phyloP scores from a whole-genome alignment of 2,888 invertebrate species.

The Athripsodes cinereus region DNA sequence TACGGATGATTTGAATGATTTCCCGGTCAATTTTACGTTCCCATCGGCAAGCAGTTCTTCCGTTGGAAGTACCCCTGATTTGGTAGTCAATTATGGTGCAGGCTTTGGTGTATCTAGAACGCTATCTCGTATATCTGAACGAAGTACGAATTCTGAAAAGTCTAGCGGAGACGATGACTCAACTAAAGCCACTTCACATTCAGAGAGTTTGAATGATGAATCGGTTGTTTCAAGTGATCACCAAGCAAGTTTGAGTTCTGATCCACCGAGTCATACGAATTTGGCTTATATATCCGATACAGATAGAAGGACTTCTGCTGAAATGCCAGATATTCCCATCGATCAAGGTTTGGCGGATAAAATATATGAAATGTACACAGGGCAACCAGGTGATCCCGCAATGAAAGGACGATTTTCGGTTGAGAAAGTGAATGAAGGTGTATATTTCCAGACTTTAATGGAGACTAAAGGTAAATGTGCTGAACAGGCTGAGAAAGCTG shows the following conservation, averaged over 20 bases:
- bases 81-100: constrained; percentile 64
- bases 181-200: constrained; percentile 77
- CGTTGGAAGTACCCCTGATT: constrained; percentile 57
- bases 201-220: constrained; percentile 79
- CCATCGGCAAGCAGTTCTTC: constrained; percentile 54
- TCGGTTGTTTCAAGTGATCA: constrained; percentile 79
- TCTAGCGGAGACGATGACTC: constrained; percentile 82
- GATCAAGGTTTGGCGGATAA: constrained; percentile 55
- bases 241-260: constrained; percentile 79
- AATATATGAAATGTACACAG: constrained; percentile 51
- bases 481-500: constrained; percentile 17
- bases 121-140: constrained; percentile 78
- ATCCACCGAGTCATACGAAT: constrained; percentile 70
- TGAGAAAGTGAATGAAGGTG: constrained; percentile 24
- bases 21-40: constrained; percentile 69
- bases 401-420: constrained; percentile 31
- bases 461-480: constrained; percentile 21
- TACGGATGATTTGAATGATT: constrained; percentile 71
- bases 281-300: constrained; percentile 72
- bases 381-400: constrained; percentile 19
- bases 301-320: constrained; percentile 75
- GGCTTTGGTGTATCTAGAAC: constrained; percentile 72
- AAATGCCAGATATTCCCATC: constrained; percentile 79
- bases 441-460: constrained; percentile 23
- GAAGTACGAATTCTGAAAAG: constrained; percentile 84